A percentile compares a stretch with the other conserved stretches of the same genome.
Evolutionary conservation across 2,113 vertebrate species (phyloP).

Genomic region (Dromas ardeola): DNA sequence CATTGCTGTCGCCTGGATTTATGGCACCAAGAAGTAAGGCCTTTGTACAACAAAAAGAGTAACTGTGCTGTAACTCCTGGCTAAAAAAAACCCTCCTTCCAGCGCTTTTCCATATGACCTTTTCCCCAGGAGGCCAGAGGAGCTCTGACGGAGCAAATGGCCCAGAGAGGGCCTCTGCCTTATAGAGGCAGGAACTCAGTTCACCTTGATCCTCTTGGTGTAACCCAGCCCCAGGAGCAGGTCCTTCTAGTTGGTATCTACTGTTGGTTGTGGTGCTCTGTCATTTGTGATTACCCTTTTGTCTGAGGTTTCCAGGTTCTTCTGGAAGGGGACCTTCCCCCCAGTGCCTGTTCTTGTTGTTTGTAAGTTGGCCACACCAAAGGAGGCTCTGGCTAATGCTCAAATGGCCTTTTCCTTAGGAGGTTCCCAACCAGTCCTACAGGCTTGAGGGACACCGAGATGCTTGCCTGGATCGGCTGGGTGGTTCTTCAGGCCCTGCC

Average conservation of each 20-base stretch:
- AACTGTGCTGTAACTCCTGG: neutral
- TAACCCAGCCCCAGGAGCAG: neutral
- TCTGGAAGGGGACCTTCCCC: neutral
- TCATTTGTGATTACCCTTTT: neutral
- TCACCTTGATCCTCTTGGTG: neutral
- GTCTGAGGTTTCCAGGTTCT: neutral
- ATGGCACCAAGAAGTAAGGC: constrained; percentile 94
- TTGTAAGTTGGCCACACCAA: neutral
- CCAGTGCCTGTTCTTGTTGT: neutral
- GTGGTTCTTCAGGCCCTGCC: neutral
- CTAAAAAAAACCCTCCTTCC: neutral
- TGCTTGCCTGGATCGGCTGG: neutral
- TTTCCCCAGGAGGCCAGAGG: neutral
- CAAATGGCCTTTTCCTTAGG: neutral
- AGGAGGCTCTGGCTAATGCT: neutral
- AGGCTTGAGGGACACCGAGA: neutral
- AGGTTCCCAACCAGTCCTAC: neutral
- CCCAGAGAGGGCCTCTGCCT: neutral
- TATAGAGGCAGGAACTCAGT: neutral
- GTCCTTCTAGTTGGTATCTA: neutral
- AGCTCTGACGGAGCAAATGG: neutral
- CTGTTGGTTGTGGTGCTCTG: neutral
- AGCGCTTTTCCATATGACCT: neutral
- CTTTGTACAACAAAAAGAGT: neutral
- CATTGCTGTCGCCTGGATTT: constrained; percentile 96